phyloP scores from a whole-genome alignment of 2,888 invertebrate species.

The Octodonta nipae region DNA sequence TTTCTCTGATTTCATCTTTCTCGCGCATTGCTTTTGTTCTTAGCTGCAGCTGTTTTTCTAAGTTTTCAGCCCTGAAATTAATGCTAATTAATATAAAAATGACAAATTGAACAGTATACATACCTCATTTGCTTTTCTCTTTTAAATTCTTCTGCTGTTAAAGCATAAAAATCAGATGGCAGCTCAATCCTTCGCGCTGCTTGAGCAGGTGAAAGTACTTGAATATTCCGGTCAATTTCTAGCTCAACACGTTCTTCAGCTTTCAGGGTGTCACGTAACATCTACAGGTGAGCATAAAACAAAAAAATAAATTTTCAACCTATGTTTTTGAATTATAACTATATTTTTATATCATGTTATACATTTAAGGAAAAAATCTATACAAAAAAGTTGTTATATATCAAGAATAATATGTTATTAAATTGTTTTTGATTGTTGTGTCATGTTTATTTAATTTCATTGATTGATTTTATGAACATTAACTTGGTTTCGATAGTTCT shows the following conservation, averaged over 20 bases:
- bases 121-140: constrained; percentile 65
- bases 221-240: constrained; percentile 74
- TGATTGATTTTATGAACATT: no score
- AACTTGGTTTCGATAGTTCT: no score
- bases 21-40: constrained; percentile 92
- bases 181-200: constrained; percentile 54
- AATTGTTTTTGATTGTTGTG: no score
- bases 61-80: constrained; percentile 49
- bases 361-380: no score
- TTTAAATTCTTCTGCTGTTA: constrained; percentile 72
- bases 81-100: constrained; percentile 3
- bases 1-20: constrained; percentile 67
- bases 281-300: no score
- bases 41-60: constrained; percentile 70
- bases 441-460: no score
- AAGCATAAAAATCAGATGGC: constrained; percentile 72
- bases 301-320: constrained; percentile 10
- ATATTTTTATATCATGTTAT: no score
- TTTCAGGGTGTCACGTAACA: constrained; percentile 61
- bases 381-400: no score
- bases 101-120: constrained; percentile 2
- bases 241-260: constrained; percentile 69
- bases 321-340: no score
- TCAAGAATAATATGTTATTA: no score
- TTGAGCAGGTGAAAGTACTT: constrained; percentile 68